Conservation (phyloP, 2,888 invertebrate genomes). For the Protodeltote pygarga region DNA sequence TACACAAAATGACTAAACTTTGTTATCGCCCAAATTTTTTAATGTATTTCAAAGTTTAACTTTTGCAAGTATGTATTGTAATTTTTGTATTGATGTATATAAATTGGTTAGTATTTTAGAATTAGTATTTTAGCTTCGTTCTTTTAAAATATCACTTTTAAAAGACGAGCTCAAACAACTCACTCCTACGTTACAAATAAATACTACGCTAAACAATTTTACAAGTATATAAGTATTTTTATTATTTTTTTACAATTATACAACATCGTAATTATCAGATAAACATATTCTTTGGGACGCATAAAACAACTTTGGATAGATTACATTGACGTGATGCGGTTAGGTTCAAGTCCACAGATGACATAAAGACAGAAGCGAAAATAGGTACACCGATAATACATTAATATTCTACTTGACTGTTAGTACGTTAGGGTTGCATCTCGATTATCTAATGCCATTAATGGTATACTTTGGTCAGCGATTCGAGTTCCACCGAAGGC, state of each 20-base stretch:
- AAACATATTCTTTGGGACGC: conserved; percentile 84
- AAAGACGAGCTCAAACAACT: conserved; percentile 76
- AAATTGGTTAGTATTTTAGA: conserved; percentile 68
- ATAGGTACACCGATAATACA: conserved; percentile 46
- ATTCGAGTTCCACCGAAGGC: conserved; percentile 20
- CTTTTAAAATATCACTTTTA: conserved; percentile 82
- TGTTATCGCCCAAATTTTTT: conserved; percentile 60
- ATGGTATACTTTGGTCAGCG: conserved; percentile 43
- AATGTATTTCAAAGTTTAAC: conserved; percentile 75
- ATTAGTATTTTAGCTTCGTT: conserved; percentile 73
- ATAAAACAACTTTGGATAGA: conserved; percentile 82
- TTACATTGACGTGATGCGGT: conserved; percentile 53
- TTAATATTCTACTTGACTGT: conserved; percentile 39
- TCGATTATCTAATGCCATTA: conserved; percentile 26
- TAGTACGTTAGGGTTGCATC: conserved; percentile 43
- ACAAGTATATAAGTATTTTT: conserved; percentile 83
- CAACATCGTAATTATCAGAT: conserved; percentile 78
- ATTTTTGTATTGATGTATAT: conserved; percentile 49
- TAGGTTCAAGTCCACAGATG: conserved; percentile 39
- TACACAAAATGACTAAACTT: conserved; percentile 81
- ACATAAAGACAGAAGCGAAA: conserved; percentile 54
- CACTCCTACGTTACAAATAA: conserved; percentile 77
- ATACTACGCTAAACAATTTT: conserved; percentile 84
- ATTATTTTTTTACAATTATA: conserved; percentile 85
- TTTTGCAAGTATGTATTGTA: conserved; percentile 74